Evolutionary conservation across 2,888 invertebrate species (phyloP).

Genomic region (Harpalus rufipes): DNA sequence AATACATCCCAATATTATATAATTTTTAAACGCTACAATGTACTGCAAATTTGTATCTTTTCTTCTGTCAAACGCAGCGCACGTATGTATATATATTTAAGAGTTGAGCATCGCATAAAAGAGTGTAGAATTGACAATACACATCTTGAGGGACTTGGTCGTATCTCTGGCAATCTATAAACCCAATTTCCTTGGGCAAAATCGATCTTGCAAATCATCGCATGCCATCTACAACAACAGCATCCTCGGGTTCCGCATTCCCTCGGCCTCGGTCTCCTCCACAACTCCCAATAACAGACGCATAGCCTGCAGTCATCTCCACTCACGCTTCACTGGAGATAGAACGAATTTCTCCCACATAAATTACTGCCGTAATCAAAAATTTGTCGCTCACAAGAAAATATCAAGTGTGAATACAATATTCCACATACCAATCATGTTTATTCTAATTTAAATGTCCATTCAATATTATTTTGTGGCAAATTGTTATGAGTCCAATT

Average conservation of each 20-base stretch:
- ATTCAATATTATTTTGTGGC: too few species aligned
- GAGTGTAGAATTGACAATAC: slow-evolving; percentile 21
- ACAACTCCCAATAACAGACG: slow-evolving; percentile 44
- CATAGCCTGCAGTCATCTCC: slow-evolving; percentile 64
- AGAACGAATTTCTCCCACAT: slow-evolving; percentile 63
- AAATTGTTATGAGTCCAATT: too few species aligned
- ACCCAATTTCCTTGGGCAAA: slow-evolving; percentile 75
- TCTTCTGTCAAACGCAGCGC: too few species aligned
- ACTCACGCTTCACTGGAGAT: slow-evolving; percentile 59
- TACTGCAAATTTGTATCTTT: too few species aligned
- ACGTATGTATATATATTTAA: neutral
- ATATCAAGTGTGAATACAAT: slow-evolving; percentile 23
- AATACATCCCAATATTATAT: too few species aligned
- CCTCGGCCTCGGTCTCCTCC: slow-evolving; percentile 2
- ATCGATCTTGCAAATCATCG: slow-evolving; percentile 76
- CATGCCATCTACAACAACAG: slow-evolving; percentile 69
- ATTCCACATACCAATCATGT: neutral
- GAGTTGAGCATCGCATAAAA: slow-evolving; percentile 1
- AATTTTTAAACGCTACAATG: too few species aligned
- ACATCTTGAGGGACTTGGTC: slow-evolving; percentile 29
- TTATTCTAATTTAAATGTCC: neutral
- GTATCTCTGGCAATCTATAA: slow-evolving; percentile 74
- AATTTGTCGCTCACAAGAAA: slow-evolving; percentile 59
- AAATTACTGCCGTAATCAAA: slow-evolving; percentile 64
- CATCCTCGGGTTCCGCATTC: slow-evolving; percentile 8